These are phyloP conservation scores for Scartelaos histophorus DNA, from an alignment of 2,113 vertebrate genomes.

Conservation along the genomic window DNA sequence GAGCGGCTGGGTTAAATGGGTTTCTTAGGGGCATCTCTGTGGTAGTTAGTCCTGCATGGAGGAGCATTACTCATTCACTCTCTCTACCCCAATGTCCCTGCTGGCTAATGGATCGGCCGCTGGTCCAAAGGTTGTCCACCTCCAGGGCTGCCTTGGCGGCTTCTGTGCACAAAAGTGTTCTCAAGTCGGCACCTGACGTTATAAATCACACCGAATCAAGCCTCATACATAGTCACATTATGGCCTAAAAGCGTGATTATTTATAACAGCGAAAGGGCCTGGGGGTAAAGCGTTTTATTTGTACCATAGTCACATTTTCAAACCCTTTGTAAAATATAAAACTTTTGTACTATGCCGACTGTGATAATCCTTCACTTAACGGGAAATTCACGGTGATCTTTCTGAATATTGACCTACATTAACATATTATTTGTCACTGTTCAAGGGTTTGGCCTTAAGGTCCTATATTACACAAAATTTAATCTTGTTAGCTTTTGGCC, in stretches of 20 bases:
- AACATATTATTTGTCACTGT: not conserved
- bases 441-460: not conserved
- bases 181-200: slow-evolving; percentile 38
- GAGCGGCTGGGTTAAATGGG: slow-evolving; percentile 50
- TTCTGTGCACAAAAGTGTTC: slow-evolving; percentile 22
- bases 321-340: too few relatives aligned
- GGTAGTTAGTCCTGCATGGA: slow-evolving; percentile 46
- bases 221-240: slow-evolving; percentile 43
- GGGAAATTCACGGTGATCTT: not conserved
- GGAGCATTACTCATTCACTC: slow-evolving; percentile 60
- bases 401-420: not conserved
- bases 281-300: slow-evolving; percentile 29
- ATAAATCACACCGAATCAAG: slow-evolving; percentile 52
- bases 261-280: slow-evolving; percentile 40
- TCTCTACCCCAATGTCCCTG: slow-evolving; percentile 37
- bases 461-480: too few relatives aligned
- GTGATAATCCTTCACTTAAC: not conserved
- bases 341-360: not conserved
- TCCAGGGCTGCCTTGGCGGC: slow-evolving; percentile 4
- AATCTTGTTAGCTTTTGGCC: too few relatives aligned
- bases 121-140: slow-evolving; percentile 45
- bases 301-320: not conserved
- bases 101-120: slow-evolving; percentile 59
- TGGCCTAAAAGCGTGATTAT: slow-evolving; percentile 34
- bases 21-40: slow-evolving; percentile 54